Evolutionary conservation across 2,797 vertebrate genomes (phyloP).

Genomic region (Anableps anableps): DNA sequence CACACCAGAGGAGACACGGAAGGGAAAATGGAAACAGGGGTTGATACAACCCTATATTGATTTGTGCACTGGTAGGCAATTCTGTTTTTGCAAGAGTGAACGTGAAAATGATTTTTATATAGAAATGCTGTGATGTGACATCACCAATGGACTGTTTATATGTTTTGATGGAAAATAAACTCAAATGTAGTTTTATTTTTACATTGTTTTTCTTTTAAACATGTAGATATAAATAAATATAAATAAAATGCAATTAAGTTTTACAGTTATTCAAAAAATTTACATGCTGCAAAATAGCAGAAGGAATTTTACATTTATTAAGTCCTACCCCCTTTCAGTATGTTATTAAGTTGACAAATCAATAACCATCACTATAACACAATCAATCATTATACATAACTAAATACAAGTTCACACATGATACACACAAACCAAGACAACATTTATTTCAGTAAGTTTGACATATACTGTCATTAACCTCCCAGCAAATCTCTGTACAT

Average conservation of each 20-base stretch:
- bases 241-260: too few relatives aligned
- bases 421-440: not conserved
- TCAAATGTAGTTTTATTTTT: not conserved
- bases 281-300: too few relatives aligned
- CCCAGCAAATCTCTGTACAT: too few relatives aligned
- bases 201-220: not conserved
- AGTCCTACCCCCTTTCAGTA: not conserved
- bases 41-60: constrained; percentile 1
- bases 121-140: not conserved
- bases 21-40: constrained; percentile 1
- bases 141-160: not conserved
- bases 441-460: not conserved
- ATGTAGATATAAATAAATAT: not conserved
- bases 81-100: constrained; percentile 3
- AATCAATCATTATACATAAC: not conserved
- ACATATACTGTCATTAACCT: not conserved
- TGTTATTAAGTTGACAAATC: not conserved
- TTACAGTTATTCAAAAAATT: not conserved
- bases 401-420: not conserved
- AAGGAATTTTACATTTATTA: not conserved
- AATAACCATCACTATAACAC: not conserved
- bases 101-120: not conserved
- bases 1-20: not conserved
- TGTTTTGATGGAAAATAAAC: not conserved
- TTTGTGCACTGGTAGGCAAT: not conserved